Base-by-base conservation (phyloP, 2,797 vertebrate genomes). In the Protosalanx chinensis region DNA sequence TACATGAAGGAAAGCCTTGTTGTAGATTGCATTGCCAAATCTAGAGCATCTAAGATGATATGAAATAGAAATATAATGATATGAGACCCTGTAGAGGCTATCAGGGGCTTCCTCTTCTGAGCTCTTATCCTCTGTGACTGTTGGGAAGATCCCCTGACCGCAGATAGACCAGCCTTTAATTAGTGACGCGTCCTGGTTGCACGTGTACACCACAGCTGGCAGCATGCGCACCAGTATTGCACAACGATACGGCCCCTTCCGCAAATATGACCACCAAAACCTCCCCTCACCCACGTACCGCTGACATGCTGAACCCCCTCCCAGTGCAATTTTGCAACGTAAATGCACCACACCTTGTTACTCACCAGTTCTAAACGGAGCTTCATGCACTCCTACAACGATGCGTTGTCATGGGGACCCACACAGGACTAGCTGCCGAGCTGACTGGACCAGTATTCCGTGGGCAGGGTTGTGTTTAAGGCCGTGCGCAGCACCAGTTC, bases 141-240 rank as follows among this genome's bases (percentile, higher is more conserved):
- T 16, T 71, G 58, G 85, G 77, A 86, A 88, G 85, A 80, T 85
- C 82, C 81, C 77, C 72, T 90, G 87, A 92, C 86, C 80, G 87
- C 72, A 80, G 23, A 16, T 60, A 37, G 62, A 63, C 68, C 46
- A 76, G 56, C 53, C 61, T 61, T 32, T 82, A 88, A 85, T 88
- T 82, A 82, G 83, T 85, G 82, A 82, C 71, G 68, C 62, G 69
- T 63, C 63, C 79, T 23, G 75, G 83, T 68, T 82, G 78, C 72
- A 76, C 32, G 46, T 76, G 57, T 35, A 29, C 80, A 84, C 85
- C 87, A 82, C 87, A 87, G 67, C 65, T 64, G 56, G 68, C 66
- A 75, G 74, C 53, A 5, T 80, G 72, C 20, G 33, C 67, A 33
- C 60, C 56, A 64, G 74, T 76, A 77, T 84, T 82, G 74, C 79